These are phyloP conservation scores for Xestia sexstrigata DNA, from an alignment of 2,888 invertebrate genomes.

Conservation along the genomic window DNA sequence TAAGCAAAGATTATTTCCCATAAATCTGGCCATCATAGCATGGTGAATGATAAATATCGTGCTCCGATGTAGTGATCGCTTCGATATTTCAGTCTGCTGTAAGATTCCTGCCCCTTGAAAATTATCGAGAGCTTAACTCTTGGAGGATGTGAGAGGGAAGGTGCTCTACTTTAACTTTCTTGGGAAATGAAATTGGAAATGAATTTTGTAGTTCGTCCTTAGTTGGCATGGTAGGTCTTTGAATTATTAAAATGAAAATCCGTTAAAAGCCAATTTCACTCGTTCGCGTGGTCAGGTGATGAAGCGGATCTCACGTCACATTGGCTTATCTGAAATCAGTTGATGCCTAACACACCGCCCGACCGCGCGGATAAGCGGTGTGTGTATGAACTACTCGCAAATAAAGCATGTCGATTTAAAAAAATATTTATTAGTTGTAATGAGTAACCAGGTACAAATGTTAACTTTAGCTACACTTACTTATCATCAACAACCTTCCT, in stretches of 20 bases:
- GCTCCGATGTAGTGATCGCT: conserved; percentile 80
- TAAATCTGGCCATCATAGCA: conserved; percentile 69
- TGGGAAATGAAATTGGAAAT: not conserved
- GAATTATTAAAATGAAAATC: not conserved
- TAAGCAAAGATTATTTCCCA: conserved; percentile 61
- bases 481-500: too few relatives aligned
- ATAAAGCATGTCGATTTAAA: not conserved
- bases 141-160: conserved; percentile 40
- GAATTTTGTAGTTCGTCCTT: not conserved
- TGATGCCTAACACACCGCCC: too few relatives aligned
- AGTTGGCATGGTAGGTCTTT: not conserved
- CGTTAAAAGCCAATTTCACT: too few relatives aligned
- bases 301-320: too few relatives aligned
- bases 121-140: conserved; percentile 82
- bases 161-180: conserved; percentile 72
- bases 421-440: too few relatives aligned
- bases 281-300: too few relatives aligned
- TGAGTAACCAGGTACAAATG: too few relatives aligned
- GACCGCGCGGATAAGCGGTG: not conserved
- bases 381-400: not conserved
- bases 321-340: too few relatives aligned
- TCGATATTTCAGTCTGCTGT: conserved; percentile 85
- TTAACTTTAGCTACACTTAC: too few relatives aligned
- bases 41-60: conserved; percentile 83
- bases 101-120: conserved; percentile 82